Conservation (phyloP, 2,797 vertebrate species). For the Xiphorhynchus erythropygius region DNA sequence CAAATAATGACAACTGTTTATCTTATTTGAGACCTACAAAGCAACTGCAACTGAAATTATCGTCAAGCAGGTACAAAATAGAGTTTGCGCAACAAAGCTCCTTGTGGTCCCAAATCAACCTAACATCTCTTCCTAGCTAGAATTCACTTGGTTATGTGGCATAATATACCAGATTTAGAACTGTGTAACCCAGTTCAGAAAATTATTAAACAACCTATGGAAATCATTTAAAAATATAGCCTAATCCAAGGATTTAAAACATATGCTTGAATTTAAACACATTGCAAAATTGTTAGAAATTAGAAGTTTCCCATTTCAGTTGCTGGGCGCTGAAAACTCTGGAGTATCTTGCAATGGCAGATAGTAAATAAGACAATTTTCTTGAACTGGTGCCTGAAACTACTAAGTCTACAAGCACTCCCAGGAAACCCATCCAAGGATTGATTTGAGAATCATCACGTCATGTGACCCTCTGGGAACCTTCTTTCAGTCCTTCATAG, state of each 20-base stretch:
- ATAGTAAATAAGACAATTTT: neutral
- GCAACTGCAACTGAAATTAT: neutral
- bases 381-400: slow-evolving; percentile 35
- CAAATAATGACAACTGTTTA: neutral
- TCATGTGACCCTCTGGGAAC: slow-evolving; percentile 46
- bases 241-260: neutral
- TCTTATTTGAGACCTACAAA: slow-evolving; percentile 20
- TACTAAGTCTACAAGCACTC: slow-evolving; percentile 3
- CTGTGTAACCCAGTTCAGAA: neutral
- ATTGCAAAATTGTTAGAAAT: neutral
- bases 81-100: neutral
- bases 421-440: slow-evolving; percentile 34
- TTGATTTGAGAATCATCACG: slow-evolving; percentile 52
- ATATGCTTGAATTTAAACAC: neutral
- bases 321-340: neutral
- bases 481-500: slow-evolving; percentile 37
- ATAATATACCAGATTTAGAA: neutral
- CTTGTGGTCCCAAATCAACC: neutral
- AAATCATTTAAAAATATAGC: neutral
- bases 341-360: neutral
- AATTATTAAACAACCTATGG: neutral
- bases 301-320: neutral
- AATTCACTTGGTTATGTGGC: neutral
- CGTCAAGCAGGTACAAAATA: neutral
- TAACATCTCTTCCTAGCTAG: neutral